These are phyloP conservation scores for Crepidodera aurea DNA, from an alignment of 2,888 invertebrate species.

Conservation along the genomic window DNA sequence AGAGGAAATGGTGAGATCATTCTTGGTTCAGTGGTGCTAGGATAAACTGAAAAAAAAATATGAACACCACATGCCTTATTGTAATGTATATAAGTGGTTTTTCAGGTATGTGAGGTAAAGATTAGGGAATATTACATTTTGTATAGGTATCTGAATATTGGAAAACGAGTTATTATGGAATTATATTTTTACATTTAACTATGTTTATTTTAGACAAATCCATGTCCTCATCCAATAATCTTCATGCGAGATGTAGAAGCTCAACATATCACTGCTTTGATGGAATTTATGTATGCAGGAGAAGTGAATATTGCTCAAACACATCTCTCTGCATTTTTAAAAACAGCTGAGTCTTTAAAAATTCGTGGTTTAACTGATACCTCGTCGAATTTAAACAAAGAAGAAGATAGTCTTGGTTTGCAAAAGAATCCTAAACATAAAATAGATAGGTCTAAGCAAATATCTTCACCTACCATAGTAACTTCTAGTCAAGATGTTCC, in stretches of 20 bases:
- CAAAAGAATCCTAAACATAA: constrained; percentile 35
- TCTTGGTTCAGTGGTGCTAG: no score
- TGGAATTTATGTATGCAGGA: constrained; percentile 88
- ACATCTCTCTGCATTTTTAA: constrained; percentile 76
- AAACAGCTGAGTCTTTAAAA: constrained; percentile 81
- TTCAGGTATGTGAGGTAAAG: no score
- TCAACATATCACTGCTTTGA: constrained; percentile 77
- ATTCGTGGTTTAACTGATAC: constrained; percentile 80
- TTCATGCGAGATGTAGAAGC: constrained; percentile 86
- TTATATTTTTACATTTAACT: no score
- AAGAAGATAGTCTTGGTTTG: constrained; percentile 14
- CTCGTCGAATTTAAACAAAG: constrained; percentile 50
- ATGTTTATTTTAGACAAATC: constrained; percentile 80
- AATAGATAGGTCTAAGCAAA: constrained; percentile 35
- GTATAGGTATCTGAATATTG: no score
- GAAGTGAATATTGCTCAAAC: constrained; percentile 85
- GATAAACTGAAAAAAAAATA: no score
- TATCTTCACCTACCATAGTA: constrained; percentile 51
- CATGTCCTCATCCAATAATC: constrained; percentile 85
- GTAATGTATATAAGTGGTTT: no score
- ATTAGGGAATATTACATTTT: no score
- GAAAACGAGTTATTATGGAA: no score
- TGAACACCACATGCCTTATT: no score
- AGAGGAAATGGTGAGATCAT: no score
- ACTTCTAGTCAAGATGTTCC: constrained; percentile 59